A percentile compares a stretch with the other conserved stretches of the same genome.
Conservation (phyloP, 2,888 invertebrate genomes). For the Synanthedon myopaeformis region DNA sequence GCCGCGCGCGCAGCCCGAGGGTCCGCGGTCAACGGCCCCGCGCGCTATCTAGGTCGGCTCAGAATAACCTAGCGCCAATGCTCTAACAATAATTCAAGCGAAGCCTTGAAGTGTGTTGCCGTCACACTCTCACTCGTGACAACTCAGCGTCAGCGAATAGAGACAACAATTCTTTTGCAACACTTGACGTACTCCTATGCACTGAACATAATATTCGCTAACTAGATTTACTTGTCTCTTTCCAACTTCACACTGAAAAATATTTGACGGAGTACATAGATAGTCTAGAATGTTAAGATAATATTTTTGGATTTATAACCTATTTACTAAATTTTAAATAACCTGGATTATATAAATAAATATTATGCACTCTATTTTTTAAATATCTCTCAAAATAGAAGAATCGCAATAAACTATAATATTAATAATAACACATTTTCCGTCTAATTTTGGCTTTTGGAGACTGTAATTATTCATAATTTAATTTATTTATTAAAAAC, state of each 20-base stretch:
- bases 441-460: no score
- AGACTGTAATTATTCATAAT: no score
- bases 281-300: constrained; percentile 3
- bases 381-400: no score
- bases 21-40: constrained; percentile 69
- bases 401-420: no score
- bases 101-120: constrained; percentile 50
- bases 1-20: constrained; percentile 62
- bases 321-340: no score
- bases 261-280: constrained; percentile 23
- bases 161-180: constrained; percentile 50
- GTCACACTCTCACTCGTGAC: constrained; percentile 51
- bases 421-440: no score
- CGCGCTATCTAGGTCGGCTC: constrained; percentile 66
- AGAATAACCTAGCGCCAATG: constrained; percentile 68
- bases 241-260: constrained; percentile 28
- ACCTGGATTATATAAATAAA: no score
- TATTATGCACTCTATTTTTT: no score
- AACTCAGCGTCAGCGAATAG: constrained; percentile 31
- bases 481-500: no score
- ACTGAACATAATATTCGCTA: constrained; percentile 30
- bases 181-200: constrained; percentile 20
- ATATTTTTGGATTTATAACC: no score
- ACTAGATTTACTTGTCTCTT: constrained; percentile 46
- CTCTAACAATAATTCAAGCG: constrained; percentile 64